Conservation (phyloP, 92 coral and sea anemone species). For the Metridium senile region DNA sequence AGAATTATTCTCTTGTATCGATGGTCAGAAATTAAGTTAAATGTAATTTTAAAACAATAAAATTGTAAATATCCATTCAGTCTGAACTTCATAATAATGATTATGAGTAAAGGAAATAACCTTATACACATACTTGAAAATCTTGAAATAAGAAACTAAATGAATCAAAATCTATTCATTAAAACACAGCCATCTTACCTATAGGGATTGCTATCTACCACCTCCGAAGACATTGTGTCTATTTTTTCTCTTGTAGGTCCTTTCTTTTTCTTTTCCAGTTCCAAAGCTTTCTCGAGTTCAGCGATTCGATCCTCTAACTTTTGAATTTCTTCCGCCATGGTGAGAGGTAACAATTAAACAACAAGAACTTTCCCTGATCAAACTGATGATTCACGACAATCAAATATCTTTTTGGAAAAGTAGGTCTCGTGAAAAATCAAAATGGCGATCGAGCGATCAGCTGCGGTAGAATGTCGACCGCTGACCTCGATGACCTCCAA, state of each 20-base stretch:
- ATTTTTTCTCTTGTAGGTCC: constrained; percentile 83
- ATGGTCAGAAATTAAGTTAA: neutral
- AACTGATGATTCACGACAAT: neutral
- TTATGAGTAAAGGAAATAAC: neutral
- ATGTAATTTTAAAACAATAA: too few species aligned
- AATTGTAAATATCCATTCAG: too few species aligned
- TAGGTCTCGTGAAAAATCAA: neutral
- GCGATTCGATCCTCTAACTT: constrained; percentile 71
- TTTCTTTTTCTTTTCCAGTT: constrained; percentile 65
- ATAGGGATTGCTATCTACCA: constrained; percentile 95
- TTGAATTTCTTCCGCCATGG: constrained; percentile 86
- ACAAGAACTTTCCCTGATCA: constrained; percentile 9
- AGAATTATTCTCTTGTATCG: neutral
- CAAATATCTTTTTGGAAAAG: neutral
- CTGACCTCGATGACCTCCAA: neutral
- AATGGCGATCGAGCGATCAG: constrained; percentile 27
- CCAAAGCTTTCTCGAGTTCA: constrained; percentile 86
- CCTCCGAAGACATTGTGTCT: constrained; percentile 84
- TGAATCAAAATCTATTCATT: neutral
- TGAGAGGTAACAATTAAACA: constrained; percentile 8
- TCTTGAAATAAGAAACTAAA: neutral
- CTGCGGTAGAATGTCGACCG: constrained; percentile 28
- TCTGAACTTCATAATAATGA: neutral
- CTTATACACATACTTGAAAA: neutral
- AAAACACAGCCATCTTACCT: constrained; percentile 52